Evolutionary conservation across 2,888 invertebrate species (phyloP).

Genomic region (Polyploca ridens): DNA sequence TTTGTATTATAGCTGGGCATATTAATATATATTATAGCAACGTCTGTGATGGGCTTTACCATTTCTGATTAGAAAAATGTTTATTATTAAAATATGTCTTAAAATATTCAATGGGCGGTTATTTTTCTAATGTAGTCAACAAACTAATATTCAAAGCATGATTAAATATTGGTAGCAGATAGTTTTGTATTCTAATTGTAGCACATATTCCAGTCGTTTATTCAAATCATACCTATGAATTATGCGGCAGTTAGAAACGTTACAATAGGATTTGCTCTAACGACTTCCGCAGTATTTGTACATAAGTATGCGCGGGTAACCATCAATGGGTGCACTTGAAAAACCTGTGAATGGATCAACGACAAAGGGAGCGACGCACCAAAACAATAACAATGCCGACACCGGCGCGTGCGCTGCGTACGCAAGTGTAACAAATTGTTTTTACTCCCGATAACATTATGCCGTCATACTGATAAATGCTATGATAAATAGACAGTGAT

Average conservation of each 20-base stretch:
- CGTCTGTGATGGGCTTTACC: too few relatives aligned
- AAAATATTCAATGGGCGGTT: too few relatives aligned
- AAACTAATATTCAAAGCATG: neutral
- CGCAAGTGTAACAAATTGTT: constrained; percentile 62
- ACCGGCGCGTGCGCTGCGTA: constrained; percentile 69
- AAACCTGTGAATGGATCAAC: constrained; percentile 48
- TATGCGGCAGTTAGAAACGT: constrained; percentile 18
- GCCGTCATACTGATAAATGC: neutral
- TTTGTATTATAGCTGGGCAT: too few relatives aligned
- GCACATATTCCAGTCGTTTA: constrained; percentile 6
- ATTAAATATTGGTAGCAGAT: constrained; percentile 6
- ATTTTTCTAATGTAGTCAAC: too few relatives aligned
- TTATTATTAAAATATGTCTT: too few relatives aligned
- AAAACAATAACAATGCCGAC: constrained; percentile 70
- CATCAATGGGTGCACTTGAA: constrained; percentile 60
- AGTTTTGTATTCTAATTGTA: neutral
- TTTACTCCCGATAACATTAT: constrained; percentile 35
- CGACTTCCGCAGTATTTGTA: constrained; percentile 55
- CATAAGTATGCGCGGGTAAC: constrained; percentile 44
- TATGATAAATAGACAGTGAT: neutral
- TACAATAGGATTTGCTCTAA: constrained; percentile 42
- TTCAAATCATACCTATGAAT: constrained; percentile 13
- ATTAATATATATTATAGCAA: too few relatives aligned
- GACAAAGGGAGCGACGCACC: constrained; percentile 66
- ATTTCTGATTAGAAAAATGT: too few relatives aligned